Percentiles rank a stretch among this genome's conserved stretches.
Evolutionary conservation across 2,797 vertebrate species (phyloP).

Genomic region (Danio albolineatus): DNA sequence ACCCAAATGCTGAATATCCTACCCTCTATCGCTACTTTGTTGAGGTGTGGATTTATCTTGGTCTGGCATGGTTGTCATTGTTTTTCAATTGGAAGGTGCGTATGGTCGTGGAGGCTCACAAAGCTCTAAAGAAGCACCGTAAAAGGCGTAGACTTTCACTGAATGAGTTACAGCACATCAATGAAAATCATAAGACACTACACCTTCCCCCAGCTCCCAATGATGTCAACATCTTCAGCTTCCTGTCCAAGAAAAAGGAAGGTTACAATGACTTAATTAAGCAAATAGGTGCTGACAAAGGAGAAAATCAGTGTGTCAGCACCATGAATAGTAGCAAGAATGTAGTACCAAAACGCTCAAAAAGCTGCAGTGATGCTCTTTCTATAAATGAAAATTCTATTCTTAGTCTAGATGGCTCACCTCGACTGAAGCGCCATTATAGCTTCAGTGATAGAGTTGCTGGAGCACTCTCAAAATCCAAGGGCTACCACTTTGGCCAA

Average conservation of each 20-base stretch:
- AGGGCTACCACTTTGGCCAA: conserved; percentile 84
- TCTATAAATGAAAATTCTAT: conserved; percentile 76
- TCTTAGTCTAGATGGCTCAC: conserved; percentile 82
- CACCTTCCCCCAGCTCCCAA: conserved; percentile 81
- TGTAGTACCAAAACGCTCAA: conserved; percentile 71
- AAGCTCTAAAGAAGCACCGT: conserved; percentile 96
- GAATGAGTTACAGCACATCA: conserved; percentile 84
- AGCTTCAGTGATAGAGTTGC: conserved; percentile 86
- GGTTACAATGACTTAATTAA: conserved; percentile 97
- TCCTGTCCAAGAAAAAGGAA: conserved; percentile 94
- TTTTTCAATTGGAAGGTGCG: conserved; percentile 99
- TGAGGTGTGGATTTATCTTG: conserved; percentile 98
- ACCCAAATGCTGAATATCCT: conserved; percentile 90
- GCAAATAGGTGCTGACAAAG: conserved; percentile 89
- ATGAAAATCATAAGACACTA: conserved; percentile 79
- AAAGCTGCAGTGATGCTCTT: conserved; percentile 74
- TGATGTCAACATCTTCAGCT: conserved; percentile 94
- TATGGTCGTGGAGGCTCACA: conserved; percentile 98
- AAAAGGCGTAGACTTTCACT: conserved; percentile 91
- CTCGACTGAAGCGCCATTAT: conserved; percentile 80
- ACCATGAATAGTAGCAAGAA: conserved; percentile 27
- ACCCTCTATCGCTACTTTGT: conserved; percentile 97
- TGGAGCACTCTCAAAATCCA: conserved; percentile 89
- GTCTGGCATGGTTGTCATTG: conserved; percentile 95
- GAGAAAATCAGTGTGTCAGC: not conserved